Base-by-base conservation (phyloP, 2,888 invertebrate genomes). In the Scaptomyza cyrtandrae region DNA sequence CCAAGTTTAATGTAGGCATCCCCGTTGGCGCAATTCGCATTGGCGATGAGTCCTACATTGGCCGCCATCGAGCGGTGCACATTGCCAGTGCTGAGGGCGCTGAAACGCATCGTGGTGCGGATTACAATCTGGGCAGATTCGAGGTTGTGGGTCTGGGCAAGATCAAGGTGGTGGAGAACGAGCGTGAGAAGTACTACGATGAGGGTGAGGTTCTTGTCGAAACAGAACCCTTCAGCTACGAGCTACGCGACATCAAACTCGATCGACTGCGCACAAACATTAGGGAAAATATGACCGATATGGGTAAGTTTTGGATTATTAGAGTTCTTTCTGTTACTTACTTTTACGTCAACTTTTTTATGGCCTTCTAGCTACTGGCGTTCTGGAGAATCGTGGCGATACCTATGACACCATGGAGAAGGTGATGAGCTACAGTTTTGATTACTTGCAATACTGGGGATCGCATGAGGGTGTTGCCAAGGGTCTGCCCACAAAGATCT, bases 181-280 rank as follows among this genome's bases (percentile, higher is more conserved):
- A 94, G 63, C 93, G 93, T 50, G 93, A 94, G 70, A 85, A 86
- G 62, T 92, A 93, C 46, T 94, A 93, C 85, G 94, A 94, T 65
- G 94, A 93, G 50, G 97, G 97, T 0, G 96, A 97, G 89, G 94
- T 97, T 53, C 93, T 97, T 29, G 94, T 96, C 7, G 97, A 97
- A 93, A 94, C 95, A 0, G 97, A 97, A 90, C 97, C 97, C 1
- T 93, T 94, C 37, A 93, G 94, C 62, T 97, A 97, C 90, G 96
- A 96, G 90, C 91, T 97, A 80, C 94, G 94, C 59, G 93, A 94
- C 62, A 94, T 96, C n/a, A 94, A 94, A 76, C 92, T 95, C 78
- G 94, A 94, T 78, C 91, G 92, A 43, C 88, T 90, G 57, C 94
- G 94, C 57, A 93, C 93, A 73, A 93, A 93, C 55, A 92, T 93